Evolutionary conservation across 2,797 vertebrate genomes (phyloP), one percentile per base, ranked within the genome.

Genomic region (Rallus crepitans): DNA sequence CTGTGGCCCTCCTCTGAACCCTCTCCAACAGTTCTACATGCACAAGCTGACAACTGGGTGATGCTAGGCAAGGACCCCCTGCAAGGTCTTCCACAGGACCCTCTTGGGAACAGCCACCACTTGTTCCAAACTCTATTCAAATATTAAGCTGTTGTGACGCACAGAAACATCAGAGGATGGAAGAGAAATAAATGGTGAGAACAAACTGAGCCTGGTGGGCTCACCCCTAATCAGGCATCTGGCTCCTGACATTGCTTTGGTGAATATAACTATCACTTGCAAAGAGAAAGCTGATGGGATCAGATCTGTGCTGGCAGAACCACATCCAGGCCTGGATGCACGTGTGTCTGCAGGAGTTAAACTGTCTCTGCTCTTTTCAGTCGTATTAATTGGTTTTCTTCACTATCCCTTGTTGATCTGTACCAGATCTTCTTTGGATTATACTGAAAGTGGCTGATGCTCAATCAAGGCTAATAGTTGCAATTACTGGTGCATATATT

Each of bases 191-290:
- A 90, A 61, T 8, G 15, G 3, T 37, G 37, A 53, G 39, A 30
- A 33, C 17, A 7, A 59, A 50, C 23, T 0, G 0, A 61, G 5
- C 2, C 25, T 61, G 33, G 12, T 56, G 50, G 10, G 8, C 60
- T 70, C 30, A 42, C 18, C 25, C 9, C 14, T 71, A 40, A 79
- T 4, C 19, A 25, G 16, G 3, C 13, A 28, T 5, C 18, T 39
- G 21, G 24, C n/a, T 2, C 10, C 48, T 47, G 19, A 25, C 12
- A 47, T 42, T 69, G 13, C 13, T 45, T 17, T 17, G 50, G 17
- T 19, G 14, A 56, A 37, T 12, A 63, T 52, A n/a, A 28, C 12
- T 60, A 21, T 19, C 71, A 27, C 14, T 72, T 39, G 18, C 11
- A 42, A 65, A 89, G 7, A 0, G 2, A 55, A 33, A 40, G 11